Percentiles rank a stretch among this genome's conserved stretches.
phyloP scores from a whole-genome alignment of 2,888 invertebrate species.

The Keiferia lycopersicella region DNA sequence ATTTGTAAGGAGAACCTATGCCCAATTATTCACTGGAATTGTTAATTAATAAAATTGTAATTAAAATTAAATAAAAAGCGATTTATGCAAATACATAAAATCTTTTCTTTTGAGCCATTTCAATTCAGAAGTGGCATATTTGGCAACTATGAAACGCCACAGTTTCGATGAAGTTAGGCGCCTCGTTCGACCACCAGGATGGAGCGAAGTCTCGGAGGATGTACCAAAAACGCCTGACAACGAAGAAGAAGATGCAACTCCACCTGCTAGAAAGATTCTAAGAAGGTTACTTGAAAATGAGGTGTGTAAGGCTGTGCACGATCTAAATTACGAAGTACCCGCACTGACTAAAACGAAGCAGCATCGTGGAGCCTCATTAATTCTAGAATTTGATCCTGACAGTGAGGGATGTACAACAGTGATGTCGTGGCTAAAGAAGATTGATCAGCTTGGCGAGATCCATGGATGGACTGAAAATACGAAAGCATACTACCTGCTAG shows the following conservation, averaged over 20 bases:
- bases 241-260: background rate
- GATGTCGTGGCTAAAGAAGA: constrained; percentile 34
- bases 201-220: background rate
- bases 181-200: constrained; percentile 10
- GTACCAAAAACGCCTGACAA: background rate
- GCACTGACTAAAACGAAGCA: background rate
- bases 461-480: constrained; percentile 37
- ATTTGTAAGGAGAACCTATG: background rate
- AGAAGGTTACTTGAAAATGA: constrained; percentile 13
- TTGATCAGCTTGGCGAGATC: constrained; percentile 36
- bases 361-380: constrained; percentile 30
- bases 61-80: background rate
- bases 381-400: constrained; percentile 35
- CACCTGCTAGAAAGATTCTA: constrained; percentile 25
- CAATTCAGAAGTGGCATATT: background rate
- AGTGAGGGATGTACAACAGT: constrained; percentile 31
- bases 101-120: background rate
- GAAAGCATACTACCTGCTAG: constrained; percentile 37
- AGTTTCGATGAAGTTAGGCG: background rate
- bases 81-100: background rate
- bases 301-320: constrained; percentile 20
- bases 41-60: background rate
- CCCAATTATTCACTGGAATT: background rate
- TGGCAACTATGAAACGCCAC: background rate
- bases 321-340: background rate